Conservation (phyloP, 2,797 vertebrate species). For the Halcyon badia region DNA sequence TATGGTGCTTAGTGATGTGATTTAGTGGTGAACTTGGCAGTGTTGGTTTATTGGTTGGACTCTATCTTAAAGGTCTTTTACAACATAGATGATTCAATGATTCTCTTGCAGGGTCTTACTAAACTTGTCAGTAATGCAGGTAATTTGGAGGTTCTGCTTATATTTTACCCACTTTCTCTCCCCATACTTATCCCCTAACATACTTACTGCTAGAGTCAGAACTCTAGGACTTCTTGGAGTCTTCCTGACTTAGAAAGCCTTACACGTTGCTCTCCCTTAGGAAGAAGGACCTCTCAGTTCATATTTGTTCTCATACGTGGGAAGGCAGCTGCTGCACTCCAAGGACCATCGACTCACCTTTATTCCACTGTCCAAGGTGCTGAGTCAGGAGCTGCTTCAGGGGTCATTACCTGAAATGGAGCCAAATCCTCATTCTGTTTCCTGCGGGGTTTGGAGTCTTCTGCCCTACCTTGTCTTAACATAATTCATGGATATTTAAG, state of each 20-base stretch:
- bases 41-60: not conserved
- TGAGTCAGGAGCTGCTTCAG: not conserved
- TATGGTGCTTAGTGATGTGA: not conserved
- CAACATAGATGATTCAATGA: not conserved
- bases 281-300: accelerated
- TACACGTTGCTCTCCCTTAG: not conserved
- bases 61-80: not conserved
- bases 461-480: not conserved
- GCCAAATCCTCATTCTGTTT: not conserved
- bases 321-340: accelerated
- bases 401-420: not conserved
- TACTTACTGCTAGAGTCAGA: not conserved
- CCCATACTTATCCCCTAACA: not conserved
- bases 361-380: not conserved
- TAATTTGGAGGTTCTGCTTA: not conserved
- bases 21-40: not conserved
- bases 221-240: not conserved
- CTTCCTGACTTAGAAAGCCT: not conserved
- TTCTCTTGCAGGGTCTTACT: not conserved
- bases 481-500: not conserved
- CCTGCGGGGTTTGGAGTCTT: accelerated
- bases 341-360: not conserved
- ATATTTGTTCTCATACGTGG: accelerated
- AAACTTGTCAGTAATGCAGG: not conserved
- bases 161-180: not conserved